Percentiles rank a stretch among this genome's conserved stretches.
These are phyloP conservation scores for Platycercus adscitus DNA, from an alignment of 2,113 vertebrate species.

Conservation along the genomic window DNA sequence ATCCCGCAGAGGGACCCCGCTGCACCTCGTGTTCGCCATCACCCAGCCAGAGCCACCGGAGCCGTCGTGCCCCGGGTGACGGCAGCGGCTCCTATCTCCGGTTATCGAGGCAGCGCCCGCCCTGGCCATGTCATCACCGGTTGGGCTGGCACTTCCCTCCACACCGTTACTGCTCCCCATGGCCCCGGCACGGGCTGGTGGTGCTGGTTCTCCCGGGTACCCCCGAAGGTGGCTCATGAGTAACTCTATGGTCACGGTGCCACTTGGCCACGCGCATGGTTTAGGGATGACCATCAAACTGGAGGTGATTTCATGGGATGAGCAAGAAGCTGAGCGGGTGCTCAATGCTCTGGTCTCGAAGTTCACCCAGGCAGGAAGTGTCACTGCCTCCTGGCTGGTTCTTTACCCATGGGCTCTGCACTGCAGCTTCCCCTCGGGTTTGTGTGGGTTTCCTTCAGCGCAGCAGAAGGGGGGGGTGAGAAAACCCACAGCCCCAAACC, in stretches of 20 bases:
- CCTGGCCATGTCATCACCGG: neutral
- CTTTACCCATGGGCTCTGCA: neutral
- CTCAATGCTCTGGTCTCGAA: neutral
- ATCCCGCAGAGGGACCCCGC: neutral
- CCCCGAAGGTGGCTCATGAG: accelerated
- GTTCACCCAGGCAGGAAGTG: neutral
- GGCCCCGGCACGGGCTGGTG: neutral
- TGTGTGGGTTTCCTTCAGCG: neutral
- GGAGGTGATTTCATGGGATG: accelerated
- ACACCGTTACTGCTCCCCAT: neutral
- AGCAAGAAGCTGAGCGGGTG: accelerated
- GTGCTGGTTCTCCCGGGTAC: accelerated
- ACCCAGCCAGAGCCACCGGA: accelerated
- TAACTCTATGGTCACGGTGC: accelerated
- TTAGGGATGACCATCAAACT: neutral
- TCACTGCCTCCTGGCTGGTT: neutral
- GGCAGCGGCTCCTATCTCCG: accelerated
- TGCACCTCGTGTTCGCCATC: neutral
- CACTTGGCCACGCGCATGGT: accelerated
- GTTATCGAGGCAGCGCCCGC: accelerated
- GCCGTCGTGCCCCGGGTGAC: accelerated
- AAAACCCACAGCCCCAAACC: neutral
- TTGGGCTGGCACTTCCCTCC: neutral
- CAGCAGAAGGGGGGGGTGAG: neutral
- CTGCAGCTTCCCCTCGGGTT: neutral